These are phyloP conservation scores for Lasioglossum figueresi DNA, from an alignment of 2,888 invertebrate genomes.

Conservation along the genomic window DNA sequence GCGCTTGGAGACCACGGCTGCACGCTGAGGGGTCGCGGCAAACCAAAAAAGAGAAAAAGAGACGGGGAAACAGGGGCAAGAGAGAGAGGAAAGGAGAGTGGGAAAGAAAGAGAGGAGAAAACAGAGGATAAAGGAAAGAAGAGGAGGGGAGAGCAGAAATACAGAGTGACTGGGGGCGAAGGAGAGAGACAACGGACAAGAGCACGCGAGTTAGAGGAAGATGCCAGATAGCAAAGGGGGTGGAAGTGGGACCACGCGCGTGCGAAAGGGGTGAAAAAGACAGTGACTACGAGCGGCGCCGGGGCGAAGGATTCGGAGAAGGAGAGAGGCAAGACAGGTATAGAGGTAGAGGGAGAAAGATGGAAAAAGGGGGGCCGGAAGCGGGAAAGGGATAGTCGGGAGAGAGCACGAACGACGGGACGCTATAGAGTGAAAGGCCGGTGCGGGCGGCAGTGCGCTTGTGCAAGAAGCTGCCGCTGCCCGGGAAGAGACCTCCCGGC, in stretches of 20 bases:
- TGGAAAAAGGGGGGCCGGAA: slow-evolving; percentile 19
- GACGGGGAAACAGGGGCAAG: neutral
- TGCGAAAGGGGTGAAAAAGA: slow-evolving; percentile 42
- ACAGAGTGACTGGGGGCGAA: neutral
- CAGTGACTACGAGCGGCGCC: neutral
- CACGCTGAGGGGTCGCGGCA: slow-evolving; percentile 4
- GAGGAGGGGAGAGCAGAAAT: no score
- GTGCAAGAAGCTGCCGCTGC: slow-evolving; percentile 82
- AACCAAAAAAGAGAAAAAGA: neutral
- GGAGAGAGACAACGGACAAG: neutral
- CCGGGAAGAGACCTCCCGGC: slow-evolving; percentile 83
- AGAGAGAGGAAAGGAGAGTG: neutral
- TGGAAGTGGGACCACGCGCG: slow-evolving; percentile 8
- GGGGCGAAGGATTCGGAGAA: slow-evolving; percentile 28
- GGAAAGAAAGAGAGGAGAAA: neutral
- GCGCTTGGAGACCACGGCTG: slow-evolving; percentile 27
- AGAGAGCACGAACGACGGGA: slow-evolving; percentile 21
- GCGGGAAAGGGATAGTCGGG: slow-evolving; percentile 43
- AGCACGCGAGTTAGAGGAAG: neutral
- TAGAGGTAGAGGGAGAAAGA: neutral
- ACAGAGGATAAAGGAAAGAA: no score
- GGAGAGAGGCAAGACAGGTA: slow-evolving; percentile 34
- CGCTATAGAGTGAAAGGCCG: slow-evolving; percentile 51
- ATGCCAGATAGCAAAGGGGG: neutral
- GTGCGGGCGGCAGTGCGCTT: slow-evolving; percentile 77